Conservation (phyloP, 2,888 invertebrate genomes). For the Aleiodes testaceus region DNA sequence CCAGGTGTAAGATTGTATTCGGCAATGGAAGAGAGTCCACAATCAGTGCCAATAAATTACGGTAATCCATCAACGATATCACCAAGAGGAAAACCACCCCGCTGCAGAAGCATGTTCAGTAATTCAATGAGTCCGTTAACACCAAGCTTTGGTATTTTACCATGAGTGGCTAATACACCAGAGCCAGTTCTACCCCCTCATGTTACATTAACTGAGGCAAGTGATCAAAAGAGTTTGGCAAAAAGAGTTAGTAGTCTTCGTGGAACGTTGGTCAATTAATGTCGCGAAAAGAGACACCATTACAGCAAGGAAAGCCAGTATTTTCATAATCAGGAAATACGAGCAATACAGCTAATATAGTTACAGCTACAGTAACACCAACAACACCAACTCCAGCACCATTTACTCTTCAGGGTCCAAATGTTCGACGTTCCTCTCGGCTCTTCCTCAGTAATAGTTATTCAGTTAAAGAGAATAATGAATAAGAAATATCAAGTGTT, state of each 20-base stretch:
- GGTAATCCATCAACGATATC: constrained; percentile 75
- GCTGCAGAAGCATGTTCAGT: constrained; percentile 71
- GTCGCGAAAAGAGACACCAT: constrained; percentile 77
- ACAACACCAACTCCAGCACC: constrained; percentile 72
- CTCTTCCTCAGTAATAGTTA: constrained; percentile 86
- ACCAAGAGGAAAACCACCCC: constrained; percentile 73
- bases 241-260: constrained; percentile 79
- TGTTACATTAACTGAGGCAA: constrained; percentile 80
- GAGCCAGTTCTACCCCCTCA: constrained; percentile 78
- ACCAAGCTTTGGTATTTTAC: constrained; percentile 82
- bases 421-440: constrained; percentile 89
- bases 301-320: constrained; percentile 78
- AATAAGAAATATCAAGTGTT: too few relatives aligned
- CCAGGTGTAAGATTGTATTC: constrained; percentile 63
- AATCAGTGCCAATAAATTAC: constrained; percentile 69
- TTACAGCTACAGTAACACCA: constrained; percentile 71
- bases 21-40: constrained; percentile 73
- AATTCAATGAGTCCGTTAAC: constrained; percentile 76
- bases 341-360: constrained; percentile 73
- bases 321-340: constrained; percentile 83
- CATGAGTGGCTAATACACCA: constrained; percentile 76
- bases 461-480: too few relatives aligned
- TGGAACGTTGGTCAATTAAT: constrained; percentile 75
- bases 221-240: constrained; percentile 80
- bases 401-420: constrained; percentile 76